Percentiles rank a stretch among this genome's conserved stretches.
phyloP scores from a whole-genome alignment of 2,888 invertebrate genomes.

The Tiphia femorata region DNA sequence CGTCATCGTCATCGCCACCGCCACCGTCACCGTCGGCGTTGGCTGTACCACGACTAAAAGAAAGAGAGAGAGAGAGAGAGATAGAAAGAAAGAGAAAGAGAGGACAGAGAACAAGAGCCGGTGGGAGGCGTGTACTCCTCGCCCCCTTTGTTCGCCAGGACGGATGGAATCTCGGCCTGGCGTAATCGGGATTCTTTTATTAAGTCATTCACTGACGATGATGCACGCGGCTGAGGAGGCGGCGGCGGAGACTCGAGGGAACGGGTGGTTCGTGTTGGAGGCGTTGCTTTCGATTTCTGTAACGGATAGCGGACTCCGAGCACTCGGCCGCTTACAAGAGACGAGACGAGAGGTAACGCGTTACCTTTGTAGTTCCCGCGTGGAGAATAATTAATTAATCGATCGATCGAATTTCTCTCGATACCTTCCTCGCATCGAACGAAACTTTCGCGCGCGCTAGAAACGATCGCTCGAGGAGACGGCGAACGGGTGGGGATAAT shows the following conservation, averaged over 20 bases:
- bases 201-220: conserved; percentile 46
- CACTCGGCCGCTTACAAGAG: neutral
- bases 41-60: conserved; percentile 8
- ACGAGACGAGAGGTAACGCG: neutral
- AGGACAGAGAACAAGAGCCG: neutral
- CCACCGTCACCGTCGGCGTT: too few relatives aligned
- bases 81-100: neutral
- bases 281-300: conserved; percentile 37
- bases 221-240: conserved; percentile 42
- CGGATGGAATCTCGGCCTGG: conserved; percentile 42
- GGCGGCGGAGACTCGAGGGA: too few relatives aligned
- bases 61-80: neutral
- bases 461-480: too few relatives aligned
- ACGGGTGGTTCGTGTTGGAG: conserved; percentile 37
- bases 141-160: conserved; percentile 38
- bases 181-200: conserved; percentile 49
- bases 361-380: neutral
- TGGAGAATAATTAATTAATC: too few relatives aligned
- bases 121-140: conserved; percentile 5
- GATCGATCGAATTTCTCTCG: too few relatives aligned
- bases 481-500: too few relatives aligned
- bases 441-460: too few relatives aligned
- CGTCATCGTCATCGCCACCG: too few relatives aligned
- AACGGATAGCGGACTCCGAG: too few relatives aligned
- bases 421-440: too few relatives aligned